These are phyloP conservation scores for Premnoplex brunnescens DNA, from an alignment of 2,797 vertebrate genomes.

Conservation along the genomic window DNA sequence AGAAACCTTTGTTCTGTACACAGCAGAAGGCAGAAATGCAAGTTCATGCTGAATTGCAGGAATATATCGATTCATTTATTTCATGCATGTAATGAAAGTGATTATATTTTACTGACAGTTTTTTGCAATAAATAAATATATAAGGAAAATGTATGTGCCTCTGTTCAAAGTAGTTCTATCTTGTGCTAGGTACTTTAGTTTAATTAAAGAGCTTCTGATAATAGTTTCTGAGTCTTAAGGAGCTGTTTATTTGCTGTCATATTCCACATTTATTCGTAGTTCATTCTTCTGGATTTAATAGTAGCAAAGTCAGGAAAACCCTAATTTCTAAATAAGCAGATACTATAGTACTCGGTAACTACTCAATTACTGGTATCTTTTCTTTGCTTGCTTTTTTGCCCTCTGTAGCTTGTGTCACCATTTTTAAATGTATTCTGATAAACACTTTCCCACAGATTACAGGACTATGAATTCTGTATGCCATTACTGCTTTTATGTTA, in stretches of 20 bases:
- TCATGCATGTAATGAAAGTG: background rate
- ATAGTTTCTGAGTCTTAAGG: background rate
- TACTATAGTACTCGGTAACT: background rate
- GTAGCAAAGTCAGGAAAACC: background rate
- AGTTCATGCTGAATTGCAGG: background rate
- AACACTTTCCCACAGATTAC: background rate
- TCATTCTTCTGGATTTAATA: background rate
- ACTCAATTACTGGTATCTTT: background rate
- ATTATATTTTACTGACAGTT: background rate
- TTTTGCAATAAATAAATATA: background rate
- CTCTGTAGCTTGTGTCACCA: background rate
- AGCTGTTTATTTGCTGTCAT: background rate
- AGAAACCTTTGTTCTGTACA: constrained; percentile 15
- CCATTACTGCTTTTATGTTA: background rate
- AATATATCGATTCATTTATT: background rate
- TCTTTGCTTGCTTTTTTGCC: background rate
- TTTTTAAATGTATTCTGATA: background rate
- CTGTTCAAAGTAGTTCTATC: background rate
- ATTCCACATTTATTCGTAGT: background rate
- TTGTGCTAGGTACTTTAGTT: background rate
- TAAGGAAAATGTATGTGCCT: background rate
- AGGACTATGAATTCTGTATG: background rate
- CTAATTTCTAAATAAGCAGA: background rate
- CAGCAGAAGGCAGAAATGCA: background rate
- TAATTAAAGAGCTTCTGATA: background rate